phyloP scores from a whole-genome alignment of 2,797 vertebrate genomes.

The Orestias chungarensis region DNA sequence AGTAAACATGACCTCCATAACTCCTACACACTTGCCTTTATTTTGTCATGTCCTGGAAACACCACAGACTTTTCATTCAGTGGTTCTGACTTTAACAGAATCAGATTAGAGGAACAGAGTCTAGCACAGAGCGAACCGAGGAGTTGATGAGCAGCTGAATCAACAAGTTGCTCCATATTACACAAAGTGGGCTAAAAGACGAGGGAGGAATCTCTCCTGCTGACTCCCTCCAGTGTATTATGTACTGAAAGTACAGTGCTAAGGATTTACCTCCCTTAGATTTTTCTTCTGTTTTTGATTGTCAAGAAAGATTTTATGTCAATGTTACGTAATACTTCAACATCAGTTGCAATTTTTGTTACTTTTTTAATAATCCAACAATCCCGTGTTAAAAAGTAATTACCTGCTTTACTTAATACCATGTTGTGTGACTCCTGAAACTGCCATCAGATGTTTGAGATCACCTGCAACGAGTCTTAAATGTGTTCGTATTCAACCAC shows the following conservation, averaged over 20 bases:
- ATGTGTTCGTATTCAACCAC: background rate
- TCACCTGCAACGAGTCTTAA: background rate
- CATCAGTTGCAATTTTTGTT: too few relatives aligned
- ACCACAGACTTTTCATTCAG: constrained; percentile 5
- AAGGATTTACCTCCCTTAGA: background rate
- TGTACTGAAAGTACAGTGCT: constrained; percentile 43
- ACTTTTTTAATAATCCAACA: too few relatives aligned
- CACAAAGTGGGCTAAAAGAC: constrained; percentile 49
- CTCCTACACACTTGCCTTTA: background rate
- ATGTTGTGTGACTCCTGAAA: background rate
- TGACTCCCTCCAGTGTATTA: constrained; percentile 33
- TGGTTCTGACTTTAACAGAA: constrained; percentile 17
- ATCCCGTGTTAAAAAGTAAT: background rate
- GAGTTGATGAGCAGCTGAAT: constrained; percentile 69
- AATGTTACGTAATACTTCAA: too few relatives aligned
- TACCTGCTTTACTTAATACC: background rate
- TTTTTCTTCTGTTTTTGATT: background rate
- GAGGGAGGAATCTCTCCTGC: constrained; percentile 59
- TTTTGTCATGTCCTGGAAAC: background rate
- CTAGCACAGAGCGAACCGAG: constrained; percentile 30
- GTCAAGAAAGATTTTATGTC: too few relatives aligned
- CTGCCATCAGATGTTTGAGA: background rate
- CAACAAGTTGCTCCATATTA: constrained; percentile 65
- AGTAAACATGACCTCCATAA: background rate
- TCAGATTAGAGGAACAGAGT: constrained; percentile 19